phyloP scores from a whole-genome alignment of 2,797 vertebrate species.

The Synanceia verrucosa region DNA sequence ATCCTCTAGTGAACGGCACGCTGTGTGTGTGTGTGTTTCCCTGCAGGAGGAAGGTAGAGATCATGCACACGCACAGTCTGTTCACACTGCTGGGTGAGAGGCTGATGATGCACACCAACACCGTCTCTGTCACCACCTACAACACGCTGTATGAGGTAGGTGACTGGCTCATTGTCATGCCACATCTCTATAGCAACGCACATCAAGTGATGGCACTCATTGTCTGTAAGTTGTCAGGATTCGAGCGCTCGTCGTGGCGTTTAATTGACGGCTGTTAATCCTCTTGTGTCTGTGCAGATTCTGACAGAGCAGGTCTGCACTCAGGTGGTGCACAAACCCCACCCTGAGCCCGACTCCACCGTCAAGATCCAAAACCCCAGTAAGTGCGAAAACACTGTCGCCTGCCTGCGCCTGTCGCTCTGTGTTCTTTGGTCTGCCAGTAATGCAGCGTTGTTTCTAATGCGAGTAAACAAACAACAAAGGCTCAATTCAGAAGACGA shows the following conservation, averaged over 20 bases:
- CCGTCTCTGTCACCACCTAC: constrained; percentile 97
- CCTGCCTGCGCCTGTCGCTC: not conserved
- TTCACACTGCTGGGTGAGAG: constrained; percentile 97
- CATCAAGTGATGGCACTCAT: not conserved
- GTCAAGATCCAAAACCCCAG: constrained; percentile 99
- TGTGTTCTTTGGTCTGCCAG: constrained; percentile 35
- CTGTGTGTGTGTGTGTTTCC: constrained; percentile 18
- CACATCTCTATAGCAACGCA: not conserved
- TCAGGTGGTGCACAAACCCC: constrained; percentile 98
- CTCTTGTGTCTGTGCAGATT: constrained; percentile 82
- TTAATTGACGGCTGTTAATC: constrained; percentile 12
- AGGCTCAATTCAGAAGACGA: constrained; percentile 25
- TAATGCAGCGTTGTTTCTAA: constrained; percentile 39
- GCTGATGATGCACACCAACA: constrained; percentile 98
- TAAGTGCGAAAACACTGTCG: constrained; percentile 75
- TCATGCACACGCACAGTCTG: constrained; percentile 99
- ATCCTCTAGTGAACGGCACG: constrained; percentile 32
- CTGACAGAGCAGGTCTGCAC: constrained; percentile 99
- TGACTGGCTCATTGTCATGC: constrained; percentile 15
- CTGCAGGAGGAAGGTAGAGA: constrained; percentile 96
- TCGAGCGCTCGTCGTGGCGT: not conserved
- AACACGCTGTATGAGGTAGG: constrained; percentile 98
- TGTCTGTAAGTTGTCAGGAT: not conserved
- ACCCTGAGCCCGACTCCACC: constrained; percentile 97
- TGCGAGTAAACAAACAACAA: constrained; percentile 48